Percentiles rank a stretch among this genome's conserved stretches.
These are phyloP conservation scores for Ceratitis capitata DNA, from an alignment of 1,140 invertebrate species.

Conservation along the genomic window DNA sequence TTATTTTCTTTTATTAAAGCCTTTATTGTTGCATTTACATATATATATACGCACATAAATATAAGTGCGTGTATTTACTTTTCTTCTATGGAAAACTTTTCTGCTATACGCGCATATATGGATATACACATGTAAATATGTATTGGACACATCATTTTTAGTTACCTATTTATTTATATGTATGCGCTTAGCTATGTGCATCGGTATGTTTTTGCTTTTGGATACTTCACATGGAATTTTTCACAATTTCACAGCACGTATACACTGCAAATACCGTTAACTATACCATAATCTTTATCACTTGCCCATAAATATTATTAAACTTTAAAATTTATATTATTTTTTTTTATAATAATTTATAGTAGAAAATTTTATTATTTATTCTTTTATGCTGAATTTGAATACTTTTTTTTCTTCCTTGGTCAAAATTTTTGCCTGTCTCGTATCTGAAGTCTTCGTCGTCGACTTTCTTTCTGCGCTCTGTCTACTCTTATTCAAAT, in stretches of 20 bases:
- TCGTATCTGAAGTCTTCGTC: background rate
- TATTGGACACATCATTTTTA: background rate
- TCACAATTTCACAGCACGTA: conserved; percentile 1
- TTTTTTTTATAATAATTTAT: background rate
- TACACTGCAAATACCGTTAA: background rate
- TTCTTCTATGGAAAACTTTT: background rate
- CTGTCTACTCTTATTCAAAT: conserved; percentile 6
- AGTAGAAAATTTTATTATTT: conserved; percentile 4
- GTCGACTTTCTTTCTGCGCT: conserved; percentile 26
- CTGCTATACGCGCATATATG: background rate
- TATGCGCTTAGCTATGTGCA: background rate
- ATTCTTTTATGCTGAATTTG: no score
- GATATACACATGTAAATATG: background rate
- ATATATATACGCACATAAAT: no score
- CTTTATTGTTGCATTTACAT: background rate
- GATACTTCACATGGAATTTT: conserved; percentile 15
- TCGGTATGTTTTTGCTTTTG: background rate
- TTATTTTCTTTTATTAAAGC: background rate
- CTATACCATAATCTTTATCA: background rate
- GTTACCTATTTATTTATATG: background rate
- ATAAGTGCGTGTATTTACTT: no score
- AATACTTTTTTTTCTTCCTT: background rate
- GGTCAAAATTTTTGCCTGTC: background rate
- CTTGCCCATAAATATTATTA: background rate
- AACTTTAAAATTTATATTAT: background rate